Conservation (phyloP, 53 echinoderm and acorn worm genomes). For the Temnopleurus reevesii region DNA sequence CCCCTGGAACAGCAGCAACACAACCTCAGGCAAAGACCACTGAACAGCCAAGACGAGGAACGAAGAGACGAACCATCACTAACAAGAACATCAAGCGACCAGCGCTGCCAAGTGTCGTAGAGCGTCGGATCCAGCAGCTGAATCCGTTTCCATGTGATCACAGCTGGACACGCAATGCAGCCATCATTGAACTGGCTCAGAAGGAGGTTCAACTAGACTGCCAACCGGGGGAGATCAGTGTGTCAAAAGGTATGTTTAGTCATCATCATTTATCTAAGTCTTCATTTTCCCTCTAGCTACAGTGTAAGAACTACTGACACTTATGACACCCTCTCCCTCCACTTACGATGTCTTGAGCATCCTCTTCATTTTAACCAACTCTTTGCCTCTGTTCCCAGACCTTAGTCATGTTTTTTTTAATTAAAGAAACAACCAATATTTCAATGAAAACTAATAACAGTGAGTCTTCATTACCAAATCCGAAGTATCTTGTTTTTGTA, state of each 20-base stretch:
- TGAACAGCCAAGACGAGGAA: neutral
- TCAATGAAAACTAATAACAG: too few species aligned
- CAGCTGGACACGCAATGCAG: neutral
- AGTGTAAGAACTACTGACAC: too few species aligned
- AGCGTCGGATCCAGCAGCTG: neutral
- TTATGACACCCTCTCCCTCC: too few species aligned
- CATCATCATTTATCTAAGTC: too few species aligned
- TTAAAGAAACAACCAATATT: too few species aligned
- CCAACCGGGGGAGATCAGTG: neutral
- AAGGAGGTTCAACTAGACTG: neutral
- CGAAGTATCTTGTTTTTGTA: too few species aligned
- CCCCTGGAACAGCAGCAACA: neutral
- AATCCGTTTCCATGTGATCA: conserved; percentile 8
- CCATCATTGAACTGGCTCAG: neutral
- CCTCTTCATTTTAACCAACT: too few species aligned
- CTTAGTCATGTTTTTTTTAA: too few species aligned
- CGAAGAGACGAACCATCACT: neutral
- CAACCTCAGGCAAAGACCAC: neutral
- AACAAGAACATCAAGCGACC: conserved; percentile 42
- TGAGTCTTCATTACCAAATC: too few species aligned
- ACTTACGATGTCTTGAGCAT: too few species aligned
- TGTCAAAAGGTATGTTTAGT: neutral
- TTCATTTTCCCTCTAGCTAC: too few species aligned
- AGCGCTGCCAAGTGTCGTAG: neutral
- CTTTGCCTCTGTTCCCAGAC: too few species aligned